These are phyloP conservation scores for Strigamia transsilvanica DNA, from an alignment of 2,888 invertebrate species.

Conservation along the genomic window DNA sequence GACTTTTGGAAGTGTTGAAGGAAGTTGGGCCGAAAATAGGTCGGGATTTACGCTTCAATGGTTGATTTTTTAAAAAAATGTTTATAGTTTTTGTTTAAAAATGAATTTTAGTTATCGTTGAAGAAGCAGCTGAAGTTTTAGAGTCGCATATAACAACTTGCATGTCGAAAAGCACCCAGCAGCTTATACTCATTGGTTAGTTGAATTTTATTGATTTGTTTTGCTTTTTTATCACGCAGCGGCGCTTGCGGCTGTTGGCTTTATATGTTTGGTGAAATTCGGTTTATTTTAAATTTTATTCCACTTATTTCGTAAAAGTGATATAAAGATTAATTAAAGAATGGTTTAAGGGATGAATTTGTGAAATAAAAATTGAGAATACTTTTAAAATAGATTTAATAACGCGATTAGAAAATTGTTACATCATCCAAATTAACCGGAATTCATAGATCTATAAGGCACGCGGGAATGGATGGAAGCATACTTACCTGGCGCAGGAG, in stretches of 20 bases:
- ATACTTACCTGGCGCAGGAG: conserved; percentile 64
- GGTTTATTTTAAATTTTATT: too few relatives aligned
- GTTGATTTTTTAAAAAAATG: not conserved
- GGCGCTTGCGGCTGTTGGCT: too few relatives aligned
- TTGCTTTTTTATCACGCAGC: not conserved
- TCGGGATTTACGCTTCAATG: conserved; percentile 63
- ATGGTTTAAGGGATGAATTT: too few relatives aligned
- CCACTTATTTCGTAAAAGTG: too few relatives aligned
- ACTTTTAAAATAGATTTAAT: not conserved
- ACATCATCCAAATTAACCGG: not conserved
- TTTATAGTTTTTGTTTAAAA: not conserved
- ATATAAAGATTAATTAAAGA: too few relatives aligned
- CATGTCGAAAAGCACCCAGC: conserved; percentile 76
- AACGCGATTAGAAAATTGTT: not conserved
- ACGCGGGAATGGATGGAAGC: not conserved
- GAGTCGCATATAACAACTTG: conserved; percentile 77
- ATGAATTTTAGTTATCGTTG: conserved; percentile 69
- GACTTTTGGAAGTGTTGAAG: conserved; percentile 71
- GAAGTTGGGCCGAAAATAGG: conserved; percentile 72
- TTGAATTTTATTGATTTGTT: not conserved
- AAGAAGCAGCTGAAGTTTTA: conserved; percentile 88
- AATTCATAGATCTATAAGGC: not conserved
- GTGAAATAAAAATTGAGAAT: too few relatives aligned
- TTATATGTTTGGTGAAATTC: too few relatives aligned
- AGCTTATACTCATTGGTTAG: conserved; percentile 81